Conservation (phyloP, 2,888 invertebrate genomes). For the Agriotes lineatus region DNA sequence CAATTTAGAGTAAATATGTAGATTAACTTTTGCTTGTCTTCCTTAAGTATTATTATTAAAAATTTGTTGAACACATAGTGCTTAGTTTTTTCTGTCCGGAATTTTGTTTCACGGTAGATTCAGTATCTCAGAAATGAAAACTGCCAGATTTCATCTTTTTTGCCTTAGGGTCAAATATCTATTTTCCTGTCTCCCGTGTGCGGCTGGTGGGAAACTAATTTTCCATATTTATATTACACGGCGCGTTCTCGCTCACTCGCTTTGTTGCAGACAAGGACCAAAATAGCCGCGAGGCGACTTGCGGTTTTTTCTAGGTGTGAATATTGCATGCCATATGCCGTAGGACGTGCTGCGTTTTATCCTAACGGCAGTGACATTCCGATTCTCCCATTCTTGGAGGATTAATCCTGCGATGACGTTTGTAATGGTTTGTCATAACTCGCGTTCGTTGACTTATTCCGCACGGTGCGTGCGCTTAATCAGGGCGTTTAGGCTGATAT, state of each 20-base stretch:
- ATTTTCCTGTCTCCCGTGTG: no score
- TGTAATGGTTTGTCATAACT: conserved; percentile 10
- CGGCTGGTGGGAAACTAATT: background rate
- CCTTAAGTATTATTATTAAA: no score
- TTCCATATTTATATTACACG: no score
- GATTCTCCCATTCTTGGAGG: conserved; percentile 32
- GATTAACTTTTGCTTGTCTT: no score
- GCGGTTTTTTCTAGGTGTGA: conserved; percentile 2
- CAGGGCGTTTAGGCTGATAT: background rate
- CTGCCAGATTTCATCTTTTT: no score
- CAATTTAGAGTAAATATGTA: no score
- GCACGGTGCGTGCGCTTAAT: conserved; percentile 17
- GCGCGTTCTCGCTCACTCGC: background rate
- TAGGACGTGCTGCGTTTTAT: conserved; percentile 15
- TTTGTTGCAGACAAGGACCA: background rate
- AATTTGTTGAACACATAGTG: no score
- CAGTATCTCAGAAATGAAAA: no score
- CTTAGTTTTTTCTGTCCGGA: no score
- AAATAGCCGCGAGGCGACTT: background rate
- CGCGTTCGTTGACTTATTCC: conserved; percentile 32
- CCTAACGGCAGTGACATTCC: conserved; percentile 44
- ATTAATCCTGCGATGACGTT: conserved; percentile 28
- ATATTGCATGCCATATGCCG: conserved; percentile 9
- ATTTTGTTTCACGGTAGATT: no score
- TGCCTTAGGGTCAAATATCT: no score